Evolutionary conservation across 2,888 invertebrate genomes (phyloP), one percentile per base, ranked within the genome.

Genomic region (Acanthosoma haemorrhoidale): DNA sequence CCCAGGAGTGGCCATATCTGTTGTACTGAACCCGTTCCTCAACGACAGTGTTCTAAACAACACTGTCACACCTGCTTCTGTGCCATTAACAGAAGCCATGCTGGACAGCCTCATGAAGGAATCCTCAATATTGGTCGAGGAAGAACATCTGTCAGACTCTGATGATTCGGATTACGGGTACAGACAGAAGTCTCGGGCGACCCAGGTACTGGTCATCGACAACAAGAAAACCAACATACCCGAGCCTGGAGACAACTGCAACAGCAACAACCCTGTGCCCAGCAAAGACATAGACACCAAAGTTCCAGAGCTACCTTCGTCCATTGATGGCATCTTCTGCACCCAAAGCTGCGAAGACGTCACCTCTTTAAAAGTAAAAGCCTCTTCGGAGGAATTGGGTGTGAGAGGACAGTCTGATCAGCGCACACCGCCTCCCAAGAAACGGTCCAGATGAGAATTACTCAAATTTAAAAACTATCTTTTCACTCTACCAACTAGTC

Each of bases 401-500:
- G 11, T n/a, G 61, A 61, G 21, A 36, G 36, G 18, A 36, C 32
- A 2, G n/a, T 34, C 11, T 61, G 34, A n/a, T n/a, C n/a, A 36
- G 38, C 13, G 18, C n/a, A 36, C 32, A 2, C 36, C n/a, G 4
- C 41, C 32, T 61, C n/a, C 8, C 11, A 61, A 32, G 21, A 61
- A 36, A 61, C 34, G 61, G 61, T 34, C 34, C n/a, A 61, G 61
- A 61, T 61, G 61, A 61, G 61, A 61, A 38, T 61, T 61, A 61
- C 36, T 61, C 21, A 61, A 61, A 21, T n/a, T 61, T 15, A 9
- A 4, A 2, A 21, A 36, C 21, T 41, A 36, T 21, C 5, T 51
- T 51, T 25, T 8, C n/a, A 25, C n/a, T 25, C n/a, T 51, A 51
- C n/a, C n/a, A 13, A 13, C 51, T 51, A 51, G 51, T 51, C 51